Conservation (phyloP, 64 coral and sea anemone species). For the Exaiptasia diaphana region DNA sequence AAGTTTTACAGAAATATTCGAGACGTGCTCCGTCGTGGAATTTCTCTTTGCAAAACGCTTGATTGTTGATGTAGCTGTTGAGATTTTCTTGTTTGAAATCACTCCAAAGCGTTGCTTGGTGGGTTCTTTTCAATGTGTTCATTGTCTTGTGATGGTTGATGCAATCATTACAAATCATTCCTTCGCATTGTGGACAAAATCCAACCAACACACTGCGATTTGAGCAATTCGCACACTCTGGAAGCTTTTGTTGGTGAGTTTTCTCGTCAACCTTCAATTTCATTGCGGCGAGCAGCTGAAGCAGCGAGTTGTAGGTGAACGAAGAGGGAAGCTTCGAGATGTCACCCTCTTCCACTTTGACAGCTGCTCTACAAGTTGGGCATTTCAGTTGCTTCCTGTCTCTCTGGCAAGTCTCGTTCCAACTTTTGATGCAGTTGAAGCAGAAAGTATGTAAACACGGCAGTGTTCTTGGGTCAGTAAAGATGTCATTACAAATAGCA, state of each 20-base stretch:
- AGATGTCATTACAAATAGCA: too few species aligned
- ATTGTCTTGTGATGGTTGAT: not conserved
- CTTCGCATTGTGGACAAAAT: not conserved
- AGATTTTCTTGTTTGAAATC: slow-evolving; percentile 8
- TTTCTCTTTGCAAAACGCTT: not conserved
- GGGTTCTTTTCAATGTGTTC: not conserved
- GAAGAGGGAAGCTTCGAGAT: not conserved
- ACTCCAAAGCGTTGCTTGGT: not conserved
- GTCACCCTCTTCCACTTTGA: not conserved
- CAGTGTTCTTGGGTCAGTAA: too few species aligned
- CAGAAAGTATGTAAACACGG: too few species aligned
- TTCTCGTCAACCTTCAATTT: not conserved
- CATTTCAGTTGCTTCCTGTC: not conserved
- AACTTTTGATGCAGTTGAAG: too few species aligned
- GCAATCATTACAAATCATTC: not conserved
- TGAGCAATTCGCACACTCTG: not conserved
- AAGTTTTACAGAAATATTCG: not conserved
- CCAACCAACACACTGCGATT: not conserved
- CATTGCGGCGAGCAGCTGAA: not conserved
- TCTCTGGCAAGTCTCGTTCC: too few species aligned
- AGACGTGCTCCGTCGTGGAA: not conserved
- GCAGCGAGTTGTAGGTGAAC: not conserved
- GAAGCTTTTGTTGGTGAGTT: not conserved
- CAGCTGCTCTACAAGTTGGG: not conserved
- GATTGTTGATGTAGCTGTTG: not conserved